phyloP scores from a whole-genome alignment of 2,113 vertebrate species.

The Malurus melanocephalus region DNA sequence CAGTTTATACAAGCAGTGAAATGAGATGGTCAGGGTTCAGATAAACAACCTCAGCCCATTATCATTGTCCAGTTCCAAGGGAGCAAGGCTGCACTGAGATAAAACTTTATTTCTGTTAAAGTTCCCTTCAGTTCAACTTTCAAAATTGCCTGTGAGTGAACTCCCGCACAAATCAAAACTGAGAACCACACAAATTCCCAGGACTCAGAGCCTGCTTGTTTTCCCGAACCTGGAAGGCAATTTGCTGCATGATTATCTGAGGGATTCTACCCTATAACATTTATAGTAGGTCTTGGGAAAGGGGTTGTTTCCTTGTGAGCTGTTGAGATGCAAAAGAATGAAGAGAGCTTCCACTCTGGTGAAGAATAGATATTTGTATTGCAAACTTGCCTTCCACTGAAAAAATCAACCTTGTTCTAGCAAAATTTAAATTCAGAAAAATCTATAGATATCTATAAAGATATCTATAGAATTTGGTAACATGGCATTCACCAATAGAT shows the following conservation, averaged over 20 bases:
- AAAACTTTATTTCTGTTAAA: not conserved
- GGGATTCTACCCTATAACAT: not conserved
- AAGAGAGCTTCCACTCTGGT: not conserved
- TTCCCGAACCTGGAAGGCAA: not conserved
- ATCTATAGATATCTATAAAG: no score
- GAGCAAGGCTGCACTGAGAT: not conserved
- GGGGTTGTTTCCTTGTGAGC: not conserved
- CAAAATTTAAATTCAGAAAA: not conserved
- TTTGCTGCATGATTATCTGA: not conserved
- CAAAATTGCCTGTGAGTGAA: not conserved
- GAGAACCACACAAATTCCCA: not conserved
- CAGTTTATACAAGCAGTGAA: not conserved
- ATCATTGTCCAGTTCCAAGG: not conserved
- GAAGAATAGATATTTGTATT: not conserved
- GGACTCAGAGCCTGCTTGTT: not conserved
- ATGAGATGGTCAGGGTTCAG: not conserved
- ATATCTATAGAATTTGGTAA: not conserved
- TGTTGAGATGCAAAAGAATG: not conserved
- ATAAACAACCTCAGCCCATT: not conserved
- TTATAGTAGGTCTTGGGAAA: not conserved
- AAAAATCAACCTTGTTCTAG: not conserved
- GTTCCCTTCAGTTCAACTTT: not conserved
- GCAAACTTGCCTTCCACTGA: not conserved
- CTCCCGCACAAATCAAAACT: not conserved
- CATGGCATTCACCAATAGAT: not conserved